Evolutionary conservation across 1,140 invertebrate species (phyloP).

Genomic region (Zaprionus capensis): DNA sequence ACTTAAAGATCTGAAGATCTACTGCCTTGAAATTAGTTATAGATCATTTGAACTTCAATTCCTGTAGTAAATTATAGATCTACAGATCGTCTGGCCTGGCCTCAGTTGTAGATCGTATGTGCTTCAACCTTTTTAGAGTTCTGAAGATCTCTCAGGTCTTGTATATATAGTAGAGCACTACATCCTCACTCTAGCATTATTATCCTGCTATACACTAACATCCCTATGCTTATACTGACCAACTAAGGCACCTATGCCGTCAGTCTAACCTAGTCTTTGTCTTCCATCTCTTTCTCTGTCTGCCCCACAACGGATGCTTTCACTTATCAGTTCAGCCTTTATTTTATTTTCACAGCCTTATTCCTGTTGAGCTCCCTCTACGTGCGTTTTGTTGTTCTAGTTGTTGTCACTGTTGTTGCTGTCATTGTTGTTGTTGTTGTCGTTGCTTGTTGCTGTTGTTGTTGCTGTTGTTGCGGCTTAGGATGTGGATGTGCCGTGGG

Average conservation of each 20-base stretch:
- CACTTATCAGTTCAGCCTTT: conserved; percentile 75
- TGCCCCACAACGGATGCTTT: conserved; percentile 36
- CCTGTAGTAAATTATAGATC: no score
- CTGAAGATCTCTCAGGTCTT: not conserved
- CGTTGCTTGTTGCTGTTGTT: conserved; percentile 18
- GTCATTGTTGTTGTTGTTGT: conserved; percentile 6
- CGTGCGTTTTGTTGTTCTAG: conserved; percentile 43
- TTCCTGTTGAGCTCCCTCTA: conserved; percentile 57
- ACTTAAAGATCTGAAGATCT: no score
- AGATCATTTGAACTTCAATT: no score
- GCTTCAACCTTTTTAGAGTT: no score
- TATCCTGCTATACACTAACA: no score
- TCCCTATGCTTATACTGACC: no score
- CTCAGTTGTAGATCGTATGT: no score
- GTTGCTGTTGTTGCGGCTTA: conserved; percentile 56
- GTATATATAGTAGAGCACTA: no score
- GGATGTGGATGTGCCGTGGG: conserved; percentile 34
- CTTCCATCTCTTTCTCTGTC: not conserved
- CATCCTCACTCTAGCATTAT: no score
- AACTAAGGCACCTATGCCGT: not conserved
- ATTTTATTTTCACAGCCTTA: conserved; percentile 79
- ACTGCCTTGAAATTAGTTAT: no score
- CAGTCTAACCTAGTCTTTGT: not conserved
- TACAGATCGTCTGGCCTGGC: no score
- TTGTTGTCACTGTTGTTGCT: conserved; percentile 31